A percentile compares a stretch with the other conserved stretches of the same genome.
Conservation (phyloP, 2,797 vertebrate genomes). For the Kryptolebias ocellatus region DNA sequence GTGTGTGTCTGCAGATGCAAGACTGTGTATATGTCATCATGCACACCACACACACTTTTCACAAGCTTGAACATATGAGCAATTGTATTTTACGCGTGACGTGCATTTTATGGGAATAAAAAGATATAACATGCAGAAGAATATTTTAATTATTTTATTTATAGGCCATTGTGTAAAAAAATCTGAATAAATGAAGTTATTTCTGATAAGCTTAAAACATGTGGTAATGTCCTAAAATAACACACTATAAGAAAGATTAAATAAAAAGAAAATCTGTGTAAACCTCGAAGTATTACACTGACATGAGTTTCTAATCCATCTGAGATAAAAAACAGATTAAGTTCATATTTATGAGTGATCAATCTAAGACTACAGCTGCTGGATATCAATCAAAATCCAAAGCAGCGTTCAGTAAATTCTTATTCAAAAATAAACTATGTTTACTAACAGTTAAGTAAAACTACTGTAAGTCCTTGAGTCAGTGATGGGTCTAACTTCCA, state of each 20-base stretch:
- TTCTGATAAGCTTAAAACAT: too few relatives aligned
- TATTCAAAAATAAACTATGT: constrained; percentile 18
- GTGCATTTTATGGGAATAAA: not conserved
- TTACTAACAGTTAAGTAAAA: constrained; percentile 12
- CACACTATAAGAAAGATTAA: too few relatives aligned
- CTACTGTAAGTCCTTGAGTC: constrained; percentile 13
- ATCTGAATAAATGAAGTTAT: too few relatives aligned
- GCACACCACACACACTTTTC: not conserved
- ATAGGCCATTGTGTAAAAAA: not conserved
- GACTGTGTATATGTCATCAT: not conserved
- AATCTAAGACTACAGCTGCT: constrained; percentile 1
- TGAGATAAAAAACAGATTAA: not conserved
- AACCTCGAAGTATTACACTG: not conserved
- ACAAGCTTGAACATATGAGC: not conserved
- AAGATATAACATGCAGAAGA: not conserved
- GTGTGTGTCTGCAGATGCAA: not conserved
- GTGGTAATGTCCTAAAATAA: too few relatives aligned
- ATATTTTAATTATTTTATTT: not conserved
- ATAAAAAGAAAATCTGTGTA: too few relatives aligned
- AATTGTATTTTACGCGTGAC: not conserved
- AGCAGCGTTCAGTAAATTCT: constrained; percentile 2
- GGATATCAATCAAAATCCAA: constrained; percentile 13
- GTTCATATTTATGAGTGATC: not conserved
- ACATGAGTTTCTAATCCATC: not conserved
- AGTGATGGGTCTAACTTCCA: constrained; percentile 14